These are phyloP conservation scores for Rhopalosiphum maidis DNA, from an alignment of 1,140 invertebrate species.

Conservation along the genomic window DNA sequence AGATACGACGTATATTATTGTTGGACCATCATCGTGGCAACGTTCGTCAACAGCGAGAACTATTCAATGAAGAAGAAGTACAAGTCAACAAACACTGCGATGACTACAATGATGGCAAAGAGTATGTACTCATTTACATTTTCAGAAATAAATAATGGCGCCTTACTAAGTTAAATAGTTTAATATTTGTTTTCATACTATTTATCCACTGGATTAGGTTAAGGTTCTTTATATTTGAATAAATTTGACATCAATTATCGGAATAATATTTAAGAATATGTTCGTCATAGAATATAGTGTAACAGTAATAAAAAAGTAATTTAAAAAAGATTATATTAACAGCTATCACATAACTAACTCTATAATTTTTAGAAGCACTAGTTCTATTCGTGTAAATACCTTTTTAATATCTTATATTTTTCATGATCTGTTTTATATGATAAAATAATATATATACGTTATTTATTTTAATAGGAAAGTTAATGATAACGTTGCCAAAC, in stretches of 20 bases:
- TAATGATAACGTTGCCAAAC: slow-evolving; percentile 41
- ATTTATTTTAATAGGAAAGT: slow-evolving; percentile 68
- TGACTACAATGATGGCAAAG: background rate
- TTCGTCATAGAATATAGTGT: background rate
- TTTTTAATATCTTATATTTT: background rate
- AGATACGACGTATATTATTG: slow-evolving; percentile 13
- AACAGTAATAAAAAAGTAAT: background rate
- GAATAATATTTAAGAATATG: background rate
- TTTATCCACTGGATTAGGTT: background rate
- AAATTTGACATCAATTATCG: background rate
- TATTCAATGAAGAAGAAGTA: background rate
- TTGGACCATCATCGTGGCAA: slow-evolving; percentile 33
- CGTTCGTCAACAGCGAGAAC: background rate
- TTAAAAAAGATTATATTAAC: background rate
- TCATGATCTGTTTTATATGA: background rate
- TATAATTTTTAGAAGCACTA: background rate
- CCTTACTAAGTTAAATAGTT: background rate
- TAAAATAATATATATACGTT: background rate
- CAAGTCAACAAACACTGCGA: background rate
- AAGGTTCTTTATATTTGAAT: background rate
- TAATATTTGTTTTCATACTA: background rate
- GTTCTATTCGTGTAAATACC: background rate
- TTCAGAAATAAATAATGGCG: background rate
- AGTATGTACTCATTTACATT: background rate
- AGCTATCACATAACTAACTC: background rate